These are phyloP conservation scores for Thunnus thynnus DNA, from an alignment of 2,113 vertebrate species.

Conservation along the genomic window DNA sequence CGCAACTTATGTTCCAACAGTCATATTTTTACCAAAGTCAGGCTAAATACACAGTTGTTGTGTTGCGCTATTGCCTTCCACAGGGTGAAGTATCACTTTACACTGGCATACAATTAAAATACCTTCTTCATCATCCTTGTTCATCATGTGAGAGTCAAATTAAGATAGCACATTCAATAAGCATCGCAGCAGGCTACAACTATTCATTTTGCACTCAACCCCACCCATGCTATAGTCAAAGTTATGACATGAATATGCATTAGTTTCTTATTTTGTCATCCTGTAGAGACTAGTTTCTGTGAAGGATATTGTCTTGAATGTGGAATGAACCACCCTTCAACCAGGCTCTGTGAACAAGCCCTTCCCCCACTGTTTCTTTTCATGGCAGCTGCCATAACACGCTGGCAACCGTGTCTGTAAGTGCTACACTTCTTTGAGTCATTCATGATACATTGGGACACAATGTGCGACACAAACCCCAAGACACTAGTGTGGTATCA, in stretches of 20 bases:
- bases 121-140: not conserved
- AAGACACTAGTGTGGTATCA: constrained; percentile 8
- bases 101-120: not conserved
- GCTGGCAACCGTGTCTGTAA: constrained; percentile 11
- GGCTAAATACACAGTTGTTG: constrained; percentile 1
- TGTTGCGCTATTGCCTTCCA: not conserved
- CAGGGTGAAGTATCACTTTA: not conserved
- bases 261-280: not conserved
- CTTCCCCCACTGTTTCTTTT: not conserved
- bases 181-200: not conserved
- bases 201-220: not conserved
- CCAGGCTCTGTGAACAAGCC: not conserved
- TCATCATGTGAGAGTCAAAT: not conserved
- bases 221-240: not conserved
- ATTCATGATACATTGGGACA: constrained; percentile 34
- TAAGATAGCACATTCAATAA: not conserved
- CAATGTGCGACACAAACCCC: constrained; percentile 35
- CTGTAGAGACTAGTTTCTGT: not conserved
- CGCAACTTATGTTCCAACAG: constrained; percentile 14
- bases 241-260: not conserved
- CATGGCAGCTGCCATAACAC: constrained; percentile 12
- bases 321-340: not conserved
- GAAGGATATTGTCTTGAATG: not conserved
- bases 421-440: constrained; percentile 34
- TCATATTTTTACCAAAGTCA: not conserved